Conservation (phyloP, 2,888 invertebrate genomes). For the Arge pagana region DNA sequence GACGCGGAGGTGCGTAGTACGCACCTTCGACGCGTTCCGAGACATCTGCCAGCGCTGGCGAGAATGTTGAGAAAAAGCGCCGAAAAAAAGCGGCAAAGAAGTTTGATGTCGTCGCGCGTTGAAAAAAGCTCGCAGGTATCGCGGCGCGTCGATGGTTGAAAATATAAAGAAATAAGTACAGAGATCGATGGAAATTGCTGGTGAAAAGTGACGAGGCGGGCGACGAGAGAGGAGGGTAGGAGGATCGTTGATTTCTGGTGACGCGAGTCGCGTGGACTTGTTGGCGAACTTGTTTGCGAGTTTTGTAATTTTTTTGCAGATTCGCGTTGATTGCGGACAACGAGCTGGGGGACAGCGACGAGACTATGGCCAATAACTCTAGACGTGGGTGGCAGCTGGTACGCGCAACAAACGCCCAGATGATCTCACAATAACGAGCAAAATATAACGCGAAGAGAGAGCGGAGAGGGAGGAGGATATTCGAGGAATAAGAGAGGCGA, state of each 20-base stretch:
- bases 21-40: too few species aligned
- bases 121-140: too few species aligned
- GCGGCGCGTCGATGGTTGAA: too few species aligned
- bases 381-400: background rate
- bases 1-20: too few species aligned
- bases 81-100: too few species aligned
- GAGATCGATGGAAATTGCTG: too few species aligned
- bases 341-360: background rate
- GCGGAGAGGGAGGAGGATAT: constrained; percentile 12
- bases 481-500: constrained; percentile 1
- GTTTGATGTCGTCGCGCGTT: too few species aligned
- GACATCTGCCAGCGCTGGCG: constrained; percentile 12
- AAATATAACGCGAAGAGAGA: constrained; percentile 15
- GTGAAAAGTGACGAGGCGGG: too few species aligned
- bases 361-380: background rate
- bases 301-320: constrained; percentile 28
- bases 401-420: constrained; percentile 37
- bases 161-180: too few species aligned
- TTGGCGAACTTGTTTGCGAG: constrained; percentile 34
- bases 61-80: too few species aligned
- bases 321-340: background rate
- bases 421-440: constrained; percentile 27
- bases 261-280: constrained; percentile 27
- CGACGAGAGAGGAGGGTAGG: constrained; percentile 10
- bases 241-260: constrained; percentile 8